phyloP scores from a whole-genome alignment of 1,140 invertebrate species.

The Glomeris maerens region DNA sequence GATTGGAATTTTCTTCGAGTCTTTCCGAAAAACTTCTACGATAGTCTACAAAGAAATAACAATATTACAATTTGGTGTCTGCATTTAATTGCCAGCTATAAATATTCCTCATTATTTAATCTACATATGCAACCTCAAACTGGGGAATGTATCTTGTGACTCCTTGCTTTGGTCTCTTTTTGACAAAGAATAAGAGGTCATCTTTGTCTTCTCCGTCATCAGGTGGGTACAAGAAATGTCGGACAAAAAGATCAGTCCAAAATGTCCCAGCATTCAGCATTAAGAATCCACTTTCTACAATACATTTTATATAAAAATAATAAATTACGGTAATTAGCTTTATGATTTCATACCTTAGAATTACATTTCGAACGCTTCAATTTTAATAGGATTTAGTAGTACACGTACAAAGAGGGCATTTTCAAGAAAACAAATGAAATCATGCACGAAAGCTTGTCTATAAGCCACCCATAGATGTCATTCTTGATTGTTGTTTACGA shows the following conservation, averaged over 20 bases:
- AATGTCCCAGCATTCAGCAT: constrained; percentile 82
- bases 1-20: constrained; percentile 88
- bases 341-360: no score
- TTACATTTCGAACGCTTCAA: no score
- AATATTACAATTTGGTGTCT: not conserved
- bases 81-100: not conserved
- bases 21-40: constrained; percentile 86
- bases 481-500: no score
- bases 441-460: no score
- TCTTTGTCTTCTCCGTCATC: constrained; percentile 69
- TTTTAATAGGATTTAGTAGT: no score
- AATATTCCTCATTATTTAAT: not conserved
- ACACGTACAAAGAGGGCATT: no score
- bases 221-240: constrained; percentile 81
- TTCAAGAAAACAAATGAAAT: no score
- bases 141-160: constrained; percentile 69
- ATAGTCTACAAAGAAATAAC: constrained; percentile 46
- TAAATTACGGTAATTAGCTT: no score
- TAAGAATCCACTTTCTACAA: constrained; percentile 68
- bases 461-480: no score
- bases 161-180: constrained; percentile 75
- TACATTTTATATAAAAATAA: no score
- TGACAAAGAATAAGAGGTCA: constrained; percentile 88
- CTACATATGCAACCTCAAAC: constrained; percentile 51
- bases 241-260: constrained; percentile 89